A percentile compares a stretch with the other conserved stretches of the same genome.
phyloP scores from a whole-genome alignment of 2,113 vertebrate species.

The Synodontis membranacea region DNA sequence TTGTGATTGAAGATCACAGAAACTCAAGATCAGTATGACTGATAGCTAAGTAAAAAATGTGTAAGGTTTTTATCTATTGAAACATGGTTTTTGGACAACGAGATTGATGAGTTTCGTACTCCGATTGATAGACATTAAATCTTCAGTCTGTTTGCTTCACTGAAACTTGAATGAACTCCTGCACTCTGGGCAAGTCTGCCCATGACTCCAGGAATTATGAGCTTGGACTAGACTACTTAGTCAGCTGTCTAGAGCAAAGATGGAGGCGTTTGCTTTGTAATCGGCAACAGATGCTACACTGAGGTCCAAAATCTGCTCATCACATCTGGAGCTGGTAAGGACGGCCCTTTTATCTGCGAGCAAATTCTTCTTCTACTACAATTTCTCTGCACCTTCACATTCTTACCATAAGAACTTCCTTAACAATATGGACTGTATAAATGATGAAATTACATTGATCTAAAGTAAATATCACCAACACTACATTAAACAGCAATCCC shows the following conservation, averaged over 20 bases:
- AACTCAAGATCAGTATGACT: not conserved
- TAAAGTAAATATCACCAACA: not conserved
- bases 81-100: not conserved
- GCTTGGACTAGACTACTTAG: slow-evolving; percentile 19
- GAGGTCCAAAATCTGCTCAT: not conserved
- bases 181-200: not conserved
- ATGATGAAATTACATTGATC: not conserved
- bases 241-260: slow-evolving; percentile 15
- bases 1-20: not conserved
- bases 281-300: slow-evolving; percentile 12
- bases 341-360: not conserved
- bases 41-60: not conserved
- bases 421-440: not conserved
- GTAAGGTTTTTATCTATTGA: not conserved
- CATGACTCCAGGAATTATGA: slow-evolving; percentile 33
- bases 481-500: not conserved
- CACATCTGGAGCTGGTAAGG: not conserved
- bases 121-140: not conserved
- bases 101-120: not conserved
- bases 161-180: slow-evolving; percentile 13
- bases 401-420: not conserved
- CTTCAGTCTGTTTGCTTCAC: not conserved
- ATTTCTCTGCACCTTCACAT: not conserved
- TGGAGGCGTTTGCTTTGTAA: slow-evolving; percentile 29
- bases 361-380: not conserved